Evolutionary conservation across 1,140 invertebrate genomes (phyloP), one percentile per base, ranked within the genome.

Genomic region (Goniozus legneri): DNA sequence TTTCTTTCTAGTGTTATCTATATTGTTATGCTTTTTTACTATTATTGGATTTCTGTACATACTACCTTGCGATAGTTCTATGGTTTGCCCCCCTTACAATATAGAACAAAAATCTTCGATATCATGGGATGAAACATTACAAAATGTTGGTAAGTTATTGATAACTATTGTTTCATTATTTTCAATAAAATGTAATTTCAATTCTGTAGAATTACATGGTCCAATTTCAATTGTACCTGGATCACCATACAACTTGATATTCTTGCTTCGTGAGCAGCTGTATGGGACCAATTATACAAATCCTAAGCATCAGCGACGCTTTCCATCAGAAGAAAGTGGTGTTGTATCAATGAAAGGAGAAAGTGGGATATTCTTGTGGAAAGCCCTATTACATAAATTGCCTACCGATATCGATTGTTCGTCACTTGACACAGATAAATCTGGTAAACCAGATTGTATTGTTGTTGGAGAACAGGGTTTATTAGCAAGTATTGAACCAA

Each of bases 21-120:
- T 89, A 46, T 56, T 88, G 18, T 62, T 87, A 12, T 89, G 86
- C 56, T 65, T 87, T 18, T 71, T 86, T 34, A 85, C 84, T 8
- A 80, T 88, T 14, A 56, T 87, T 8, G 77, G 84, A 52, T 89
- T 89, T 65, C 67, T 90, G 2, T 89, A 87, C 83, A 76, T 84
- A 10, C 67, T 89, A 50, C 88, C 88, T 1, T 89, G 87, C 59
- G 80, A 86, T 52, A 75, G 76, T 47, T 76, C 79, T 3, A 80
- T 81, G 2, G 78, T 80, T 31, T 89, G 86, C 51, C 75, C 80
- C 69, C 69, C 43, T 68, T 6, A 27, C 10, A 73, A 72, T 66
- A 76, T 52, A 58, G 80, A 49, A 80, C 79, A 69, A 79, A 79
- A 41, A 75, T 79, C 47, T 78, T 82, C 61, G 6, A 47, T 71